phyloP scores from a whole-genome alignment of 2,888 invertebrate species.

The Harmothoe impar region DNA sequence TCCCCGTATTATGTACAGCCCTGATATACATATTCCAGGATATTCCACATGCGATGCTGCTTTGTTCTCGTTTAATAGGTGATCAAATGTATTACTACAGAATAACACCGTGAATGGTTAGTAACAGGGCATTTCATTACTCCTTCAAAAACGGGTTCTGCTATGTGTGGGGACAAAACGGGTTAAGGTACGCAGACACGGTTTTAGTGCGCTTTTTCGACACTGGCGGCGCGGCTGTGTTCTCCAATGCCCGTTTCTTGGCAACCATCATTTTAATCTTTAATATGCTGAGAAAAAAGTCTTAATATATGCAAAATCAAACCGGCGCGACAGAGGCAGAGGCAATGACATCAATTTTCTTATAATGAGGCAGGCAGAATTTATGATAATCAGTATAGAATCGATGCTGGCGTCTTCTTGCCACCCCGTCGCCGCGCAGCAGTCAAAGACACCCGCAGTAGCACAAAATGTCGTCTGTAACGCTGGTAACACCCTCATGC shows the following conservation, averaged over 20 bases:
- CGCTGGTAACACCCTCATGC: no score
- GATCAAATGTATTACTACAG: no score
- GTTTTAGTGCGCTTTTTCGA: conserved; percentile 35
- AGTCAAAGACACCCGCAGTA: not conserved
- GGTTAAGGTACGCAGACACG: not conserved
- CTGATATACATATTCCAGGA: no score
- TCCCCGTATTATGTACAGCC: no score
- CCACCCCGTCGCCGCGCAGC: not conserved
- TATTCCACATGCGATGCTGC: no score
- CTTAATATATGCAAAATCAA: conserved; percentile 62
- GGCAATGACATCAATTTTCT: conserved; percentile 59
- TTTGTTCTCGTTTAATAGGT: no score
- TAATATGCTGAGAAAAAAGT: conserved; percentile 49
- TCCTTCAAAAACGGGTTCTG: not conserved
- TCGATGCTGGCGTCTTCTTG: conserved; percentile 23
- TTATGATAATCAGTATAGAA: conserved; percentile 59
- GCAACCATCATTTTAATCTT: conserved; percentile 59
- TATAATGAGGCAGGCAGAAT: conserved; percentile 57
- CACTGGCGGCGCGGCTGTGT: conserved; percentile 27
- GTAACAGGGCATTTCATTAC: no score
- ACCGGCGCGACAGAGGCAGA: conserved; percentile 23
- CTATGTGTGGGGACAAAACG: not conserved
- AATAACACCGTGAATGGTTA: no score
- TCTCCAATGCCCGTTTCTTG: conserved; percentile 55
- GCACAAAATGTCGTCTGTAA: not conserved